Evolutionary conservation across 2,113 vertebrate genomes (phyloP).

Genomic region (Gymnobelideus leadbeateri): DNA sequence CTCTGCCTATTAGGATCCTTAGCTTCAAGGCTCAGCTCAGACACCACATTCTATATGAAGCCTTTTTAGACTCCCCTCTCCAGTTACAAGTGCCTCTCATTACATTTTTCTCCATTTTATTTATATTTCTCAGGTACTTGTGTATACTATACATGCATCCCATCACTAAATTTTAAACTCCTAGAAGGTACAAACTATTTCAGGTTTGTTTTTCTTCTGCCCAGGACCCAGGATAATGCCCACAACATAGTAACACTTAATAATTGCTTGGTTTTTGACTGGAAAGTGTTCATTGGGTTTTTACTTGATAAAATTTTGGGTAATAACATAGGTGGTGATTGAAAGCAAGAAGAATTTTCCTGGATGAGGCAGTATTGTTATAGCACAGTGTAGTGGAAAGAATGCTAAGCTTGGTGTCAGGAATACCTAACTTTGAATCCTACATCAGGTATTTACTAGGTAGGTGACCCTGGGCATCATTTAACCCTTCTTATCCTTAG

Average conservation of each 20-base stretch:
- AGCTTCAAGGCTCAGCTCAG: not conserved
- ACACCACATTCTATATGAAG: not conserved
- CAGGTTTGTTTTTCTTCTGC: not conserved
- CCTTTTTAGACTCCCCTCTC: not conserved
- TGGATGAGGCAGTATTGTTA: not conserved
- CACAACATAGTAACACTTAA: not conserved
- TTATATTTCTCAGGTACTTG: not conserved
- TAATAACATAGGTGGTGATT: not conserved
- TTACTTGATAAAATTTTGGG: not conserved
- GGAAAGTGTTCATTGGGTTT: not conserved
- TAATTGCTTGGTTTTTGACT: not conserved
- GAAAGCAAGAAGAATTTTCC: slow-evolving; percentile 16
- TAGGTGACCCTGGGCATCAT: not conserved
- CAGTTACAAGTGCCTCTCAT: not conserved
- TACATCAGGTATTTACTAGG: not conserved
- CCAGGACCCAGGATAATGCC: not conserved
- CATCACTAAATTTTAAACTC: not conserved
- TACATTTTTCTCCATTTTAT: not conserved
- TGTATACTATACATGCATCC: not conserved
- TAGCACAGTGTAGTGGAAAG: not conserved
- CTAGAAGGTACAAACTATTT: not conserved
- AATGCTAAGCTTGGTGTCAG: too few species aligned
- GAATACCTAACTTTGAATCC: not conserved
- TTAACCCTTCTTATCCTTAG: not conserved
- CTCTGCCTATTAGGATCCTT: not conserved